Base-by-base conservation (phyloP, 2,797 vertebrate species). In the Amblyraja radiata region DNA sequence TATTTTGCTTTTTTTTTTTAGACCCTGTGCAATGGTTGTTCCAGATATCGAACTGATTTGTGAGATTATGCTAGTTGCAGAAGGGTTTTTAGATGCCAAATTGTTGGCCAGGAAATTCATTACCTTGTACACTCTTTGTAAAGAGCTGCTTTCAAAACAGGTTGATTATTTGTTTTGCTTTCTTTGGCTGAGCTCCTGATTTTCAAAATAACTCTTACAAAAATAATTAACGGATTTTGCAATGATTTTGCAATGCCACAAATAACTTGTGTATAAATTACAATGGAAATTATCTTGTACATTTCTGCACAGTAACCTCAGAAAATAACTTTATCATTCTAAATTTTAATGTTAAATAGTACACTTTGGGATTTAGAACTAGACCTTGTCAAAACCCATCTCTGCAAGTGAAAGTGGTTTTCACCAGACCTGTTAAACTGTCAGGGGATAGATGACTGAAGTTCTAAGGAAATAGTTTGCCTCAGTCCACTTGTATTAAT, bases 31-130 rank as follows among this genome's bases (percentile, higher is more conserved):
- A 73, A 96, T 97, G 97, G 97, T 97, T 94, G 96, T 97, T 93
- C 97, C 97, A 46, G 98, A 98, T 94, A 95, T 94, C 39, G 96
- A 98, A 94, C 96, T 98, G 73, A 97, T 98, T 95, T 98, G 97
- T 96, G 98, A 98, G 96, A 97, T 98, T 93, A 96, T 97, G 96
- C 94, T 98, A 94, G 96, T 98, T 94, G 97, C 97, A 65, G 97
- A 98, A 94, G 97, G 97, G 14, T 98, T 99, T 95, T 94, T 96
- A 93, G 95, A 95, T 1, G 97, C 96, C 0, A 95, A 95, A 61
- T 93, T 96, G 9, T 95, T 97, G 94, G 96, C 97, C 93, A 96
- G 95, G 93, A 98, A 97, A 94, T 97, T 98, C 94, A 96, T 97
- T 93, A 97, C 96, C 0, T 94, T 98, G 23, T 97, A 97, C 94